Conservation (phyloP, 1,140 invertebrate genomes). For the Battus philenor region DNA sequence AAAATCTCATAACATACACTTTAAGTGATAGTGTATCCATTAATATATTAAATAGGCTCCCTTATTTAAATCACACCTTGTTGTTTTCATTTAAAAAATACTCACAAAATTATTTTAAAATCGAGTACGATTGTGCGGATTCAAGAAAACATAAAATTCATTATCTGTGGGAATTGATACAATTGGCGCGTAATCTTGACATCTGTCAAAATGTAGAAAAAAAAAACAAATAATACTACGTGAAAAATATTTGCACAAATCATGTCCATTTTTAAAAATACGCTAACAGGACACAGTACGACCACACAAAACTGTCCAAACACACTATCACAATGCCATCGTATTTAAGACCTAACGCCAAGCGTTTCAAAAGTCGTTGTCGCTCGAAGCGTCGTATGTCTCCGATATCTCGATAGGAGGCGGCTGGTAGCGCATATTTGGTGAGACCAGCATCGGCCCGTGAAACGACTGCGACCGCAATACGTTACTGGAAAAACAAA, state of each 20-base stretch:
- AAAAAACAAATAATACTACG: background rate
- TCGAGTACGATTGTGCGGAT: slow-evolving; percentile 4
- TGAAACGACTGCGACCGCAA: slow-evolving; percentile 78
- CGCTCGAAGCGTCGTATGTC: slow-evolving; percentile 66
- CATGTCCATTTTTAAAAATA: background rate
- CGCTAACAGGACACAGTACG: too few relatives aligned
- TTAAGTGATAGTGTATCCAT: slow-evolving; percentile 6
- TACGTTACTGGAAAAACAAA: slow-evolving; percentile 73
- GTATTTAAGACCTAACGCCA: slow-evolving; percentile 7
- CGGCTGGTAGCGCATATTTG: slow-evolving; percentile 39
- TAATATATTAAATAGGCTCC: slow-evolving; percentile 6
- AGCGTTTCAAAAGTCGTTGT: slow-evolving; percentile 67
- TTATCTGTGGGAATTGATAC: background rate
- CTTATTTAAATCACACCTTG: background rate
- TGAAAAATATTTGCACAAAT: background rate
- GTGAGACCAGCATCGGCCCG: slow-evolving; percentile 58
- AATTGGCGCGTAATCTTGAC: slow-evolving; percentile 10
- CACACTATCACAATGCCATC: slow-evolving; percentile 24
- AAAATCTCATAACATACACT: slow-evolving; percentile 8
- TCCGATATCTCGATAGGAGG: slow-evolving; percentile 47
- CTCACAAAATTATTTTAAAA: background rate
- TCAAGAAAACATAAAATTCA: background rate
- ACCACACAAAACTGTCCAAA: background rate
- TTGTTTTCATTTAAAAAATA: background rate
- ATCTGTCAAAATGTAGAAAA: slow-evolving; percentile 7